Percentiles rank a stretch among this genome's conserved stretches.
Evolutionary conservation across 2,113 vertebrate species (phyloP).

Genomic region (Xyliphius kryptos): DNA sequence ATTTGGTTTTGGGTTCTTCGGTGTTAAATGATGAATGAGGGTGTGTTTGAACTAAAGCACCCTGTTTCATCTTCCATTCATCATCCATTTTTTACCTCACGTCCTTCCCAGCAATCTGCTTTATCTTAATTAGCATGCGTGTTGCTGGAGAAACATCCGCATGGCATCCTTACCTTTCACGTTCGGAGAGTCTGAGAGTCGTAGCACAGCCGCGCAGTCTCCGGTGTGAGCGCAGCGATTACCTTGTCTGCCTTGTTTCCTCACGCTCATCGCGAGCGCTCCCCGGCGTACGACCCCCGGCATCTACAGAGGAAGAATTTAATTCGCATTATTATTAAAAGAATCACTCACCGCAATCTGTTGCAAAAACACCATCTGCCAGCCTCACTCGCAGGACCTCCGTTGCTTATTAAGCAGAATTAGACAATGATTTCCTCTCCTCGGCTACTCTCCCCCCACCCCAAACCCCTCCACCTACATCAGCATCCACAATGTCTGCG

Average conservation of each 20-base stretch:
- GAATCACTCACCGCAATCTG: conserved; percentile 57
- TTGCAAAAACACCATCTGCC: conserved; percentile 60
- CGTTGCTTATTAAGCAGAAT: conserved; percentile 58
- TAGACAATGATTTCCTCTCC: conserved; percentile 55
- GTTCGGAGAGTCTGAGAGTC: too few relatives aligned
- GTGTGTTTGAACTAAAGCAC: too few relatives aligned
- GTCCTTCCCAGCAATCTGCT: too few relatives aligned
- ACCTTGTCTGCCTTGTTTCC: conserved; percentile 48
- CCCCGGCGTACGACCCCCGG: conserved; percentile 45
- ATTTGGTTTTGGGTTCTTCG: too few relatives aligned
- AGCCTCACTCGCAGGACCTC: conserved; percentile 51
- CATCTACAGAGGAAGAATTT: conserved; percentile 52
- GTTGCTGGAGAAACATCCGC: too few relatives aligned
- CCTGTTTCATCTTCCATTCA: too few relatives aligned
- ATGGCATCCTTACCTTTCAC: too few relatives aligned
- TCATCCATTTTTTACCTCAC: too few relatives aligned
- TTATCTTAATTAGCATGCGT: too few relatives aligned
- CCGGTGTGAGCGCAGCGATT: conserved; percentile 50
- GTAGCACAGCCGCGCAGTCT: conserved; percentile 37
- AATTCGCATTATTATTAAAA: conserved; percentile 60
- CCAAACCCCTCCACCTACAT: background rate
- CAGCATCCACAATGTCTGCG: background rate
- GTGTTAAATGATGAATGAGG: too few relatives aligned
- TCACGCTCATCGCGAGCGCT: conserved; percentile 48
- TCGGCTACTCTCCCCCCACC: conserved; percentile 19